These are phyloP conservation scores for Drosophila lutescens DNA, from an alignment of 2,888 invertebrate genomes.

Conservation along the genomic window DNA sequence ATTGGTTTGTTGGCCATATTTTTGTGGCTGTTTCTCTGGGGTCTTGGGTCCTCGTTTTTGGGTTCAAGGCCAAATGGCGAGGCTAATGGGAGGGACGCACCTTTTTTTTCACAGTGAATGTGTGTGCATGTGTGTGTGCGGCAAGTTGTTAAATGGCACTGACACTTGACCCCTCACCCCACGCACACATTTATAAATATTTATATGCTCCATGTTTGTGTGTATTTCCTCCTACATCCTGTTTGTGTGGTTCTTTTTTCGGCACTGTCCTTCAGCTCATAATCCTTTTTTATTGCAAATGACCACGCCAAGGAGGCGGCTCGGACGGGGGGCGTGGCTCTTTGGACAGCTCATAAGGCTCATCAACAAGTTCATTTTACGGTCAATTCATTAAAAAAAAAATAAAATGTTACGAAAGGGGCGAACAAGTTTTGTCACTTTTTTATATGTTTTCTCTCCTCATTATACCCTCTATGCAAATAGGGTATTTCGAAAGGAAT, in stretches of 20 bases:
- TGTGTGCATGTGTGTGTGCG: slow-evolving; percentile 30
- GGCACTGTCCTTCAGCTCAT: slow-evolving; percentile 75
- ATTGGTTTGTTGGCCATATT: slow-evolving; percentile 2
- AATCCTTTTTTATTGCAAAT: slow-evolving; percentile 80
- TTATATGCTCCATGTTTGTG: slow-evolving; percentile 55
- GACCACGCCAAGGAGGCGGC: slow-evolving; percentile 65
- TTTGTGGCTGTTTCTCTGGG: slow-evolving; percentile 3
- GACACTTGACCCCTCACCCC: slow-evolving; percentile 62
- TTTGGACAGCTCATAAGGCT: slow-evolving; percentile 72
- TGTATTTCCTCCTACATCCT: slow-evolving; percentile 23
- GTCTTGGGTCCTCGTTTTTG: neutral
- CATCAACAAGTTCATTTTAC: slow-evolving; percentile 80
- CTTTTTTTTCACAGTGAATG: slow-evolving; percentile 43
- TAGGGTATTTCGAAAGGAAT: neutral
- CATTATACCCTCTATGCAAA: slow-evolving; percentile 17
- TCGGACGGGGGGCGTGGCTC: slow-evolving; percentile 7
- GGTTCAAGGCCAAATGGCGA: slow-evolving; percentile 62
- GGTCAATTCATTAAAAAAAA: slow-evolving; percentile 76
- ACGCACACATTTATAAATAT: slow-evolving; percentile 62
- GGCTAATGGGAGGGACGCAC: slow-evolving; percentile 45
- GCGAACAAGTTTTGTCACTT: slow-evolving; percentile 9
- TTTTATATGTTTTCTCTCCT: slow-evolving; percentile 2
- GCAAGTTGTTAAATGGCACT: slow-evolving; percentile 66
- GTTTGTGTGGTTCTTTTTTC: slow-evolving; percentile 40
- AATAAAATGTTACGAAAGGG: slow-evolving; percentile 27